phyloP scores from a whole-genome alignment of 2,888 invertebrate species.

The Strigamia transsilvanica region DNA sequence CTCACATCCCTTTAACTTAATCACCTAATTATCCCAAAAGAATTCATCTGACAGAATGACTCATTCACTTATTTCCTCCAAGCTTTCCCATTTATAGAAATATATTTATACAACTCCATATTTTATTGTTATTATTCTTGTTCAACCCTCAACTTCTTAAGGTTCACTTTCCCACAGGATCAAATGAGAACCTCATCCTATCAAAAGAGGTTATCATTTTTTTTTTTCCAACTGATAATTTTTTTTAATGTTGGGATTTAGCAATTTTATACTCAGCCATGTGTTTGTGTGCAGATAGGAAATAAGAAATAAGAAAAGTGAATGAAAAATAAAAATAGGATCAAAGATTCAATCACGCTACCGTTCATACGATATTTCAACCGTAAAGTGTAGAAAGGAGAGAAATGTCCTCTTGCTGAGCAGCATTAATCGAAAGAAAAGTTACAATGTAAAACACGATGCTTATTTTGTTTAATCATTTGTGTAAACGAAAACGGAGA shows the following conservation, averaged over 20 bases:
- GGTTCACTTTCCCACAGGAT: constrained; percentile 41
- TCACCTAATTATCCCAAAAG: constrained; percentile 4
- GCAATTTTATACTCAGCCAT: constrained; percentile 32
- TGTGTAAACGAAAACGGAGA: background rate
- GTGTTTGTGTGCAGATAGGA: constrained; percentile 27
- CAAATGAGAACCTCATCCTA: constrained; percentile 39
- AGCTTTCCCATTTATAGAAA: background rate
- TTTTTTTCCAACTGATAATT: constrained; percentile 12
- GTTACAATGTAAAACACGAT: constrained; percentile 7
- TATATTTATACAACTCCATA: background rate
- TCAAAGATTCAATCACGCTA: background rate
- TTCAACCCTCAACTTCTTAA: background rate
- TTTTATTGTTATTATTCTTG: too few relatives aligned
- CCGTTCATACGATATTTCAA: constrained; percentile 20
- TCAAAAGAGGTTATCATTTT: constrained; percentile 37
- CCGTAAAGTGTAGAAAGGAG: background rate
- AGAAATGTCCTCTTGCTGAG: constrained; percentile 41
- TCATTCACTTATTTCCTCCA: constrained; percentile 23
- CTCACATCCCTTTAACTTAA: constrained; percentile 30
- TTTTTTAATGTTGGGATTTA: constrained; percentile 24
- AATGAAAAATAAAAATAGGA: constrained; percentile 13
- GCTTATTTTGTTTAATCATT: background rate
- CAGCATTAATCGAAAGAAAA: constrained; percentile 8
- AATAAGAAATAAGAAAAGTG: background rate
- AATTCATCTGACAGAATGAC: background rate